Conservation (phyloP, 1,140 invertebrate species). For the Drosophila suzukii region DNA sequence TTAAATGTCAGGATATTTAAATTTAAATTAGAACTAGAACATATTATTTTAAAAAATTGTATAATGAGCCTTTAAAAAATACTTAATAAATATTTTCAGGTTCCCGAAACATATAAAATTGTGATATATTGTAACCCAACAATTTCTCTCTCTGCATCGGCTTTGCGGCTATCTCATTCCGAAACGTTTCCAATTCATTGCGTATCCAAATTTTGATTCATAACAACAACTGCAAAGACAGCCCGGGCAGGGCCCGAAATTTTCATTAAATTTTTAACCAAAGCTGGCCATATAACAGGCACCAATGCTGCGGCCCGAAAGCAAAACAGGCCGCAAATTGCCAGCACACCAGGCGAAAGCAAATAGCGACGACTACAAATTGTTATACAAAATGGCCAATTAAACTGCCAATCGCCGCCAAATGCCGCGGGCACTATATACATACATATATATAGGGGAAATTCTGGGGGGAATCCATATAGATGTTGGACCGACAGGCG, state of each 20-base stretch:
- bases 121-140: too few relatives aligned
- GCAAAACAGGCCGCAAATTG: conserved; percentile 43
- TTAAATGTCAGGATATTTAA: too few relatives aligned
- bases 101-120: too few relatives aligned
- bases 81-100: too few relatives aligned
- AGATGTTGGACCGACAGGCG: not conserved
- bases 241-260: not conserved
- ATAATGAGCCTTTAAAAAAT: too few relatives aligned
- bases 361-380: conserved; percentile 34
- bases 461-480: not conserved
- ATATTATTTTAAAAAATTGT: too few relatives aligned
- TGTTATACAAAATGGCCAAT: conserved; percentile 52
- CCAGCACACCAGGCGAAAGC: conserved; percentile 1
- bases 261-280: conserved; percentile 44
- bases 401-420: conserved; percentile 49
- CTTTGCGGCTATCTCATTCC: conserved; percentile 13
- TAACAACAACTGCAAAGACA: conserved; percentile 9
- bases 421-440: conserved; percentile 7
- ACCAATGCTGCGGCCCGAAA: not conserved
- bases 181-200: conserved; percentile 31
- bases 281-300: conserved; percentile 29
- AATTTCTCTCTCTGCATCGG: not conserved
- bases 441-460: not conserved
- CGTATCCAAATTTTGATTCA: conserved; percentile 26
- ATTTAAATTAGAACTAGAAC: too few relatives aligned